Base-by-base conservation (phyloP, 2,888 invertebrate species). In the Heliconius sara region DNA sequence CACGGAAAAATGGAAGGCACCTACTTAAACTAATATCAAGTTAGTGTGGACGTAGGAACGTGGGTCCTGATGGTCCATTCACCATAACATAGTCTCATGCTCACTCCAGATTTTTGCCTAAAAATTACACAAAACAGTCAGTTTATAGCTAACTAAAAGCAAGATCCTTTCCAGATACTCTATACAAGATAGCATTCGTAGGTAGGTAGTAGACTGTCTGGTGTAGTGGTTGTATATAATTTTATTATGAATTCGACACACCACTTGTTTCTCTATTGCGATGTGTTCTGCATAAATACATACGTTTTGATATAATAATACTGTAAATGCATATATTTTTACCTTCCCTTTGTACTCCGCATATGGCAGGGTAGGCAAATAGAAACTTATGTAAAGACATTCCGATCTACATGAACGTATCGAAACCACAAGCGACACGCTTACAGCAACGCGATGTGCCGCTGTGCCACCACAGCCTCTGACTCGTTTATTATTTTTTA, bases 201-300 rank as follows among this genome's bases (percentile, higher is more conserved):
- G 57, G 10, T 10, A 60, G 57, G 60, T 60, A 60, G 19, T 60
- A 60, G 60, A n/a, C 10, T 60, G 60, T 4, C 9, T 60, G 60
- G 60, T 12, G n/a, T 22, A n/a, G 60, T n/a, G 60, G 60, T 60
- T 60, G 60, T n/a, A 60, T 43, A 7, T 43, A 43, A 43, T 47
- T 43, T 25, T 47, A 70, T 43, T 70, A 43, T 43, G 6, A 70
- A 70, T 43, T n/a, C 70, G 25, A 25, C 25, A n/a, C 43, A 6
- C 43, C 25, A 25, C 16, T 25, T 13, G 43, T 39, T 25, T 68
- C 39, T 2, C 43, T 25, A 43, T 9, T 25, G 43, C 43, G 16
- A 43, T 68, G 43, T 47, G 70, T 43, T 25, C 43, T 19, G 70
- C 43, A 70, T 70, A 68, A 22, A 39, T 39, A 68, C 39, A n/a